Conservation (phyloP, 1,140 invertebrate species). For the Drosophila mayri region DNA sequence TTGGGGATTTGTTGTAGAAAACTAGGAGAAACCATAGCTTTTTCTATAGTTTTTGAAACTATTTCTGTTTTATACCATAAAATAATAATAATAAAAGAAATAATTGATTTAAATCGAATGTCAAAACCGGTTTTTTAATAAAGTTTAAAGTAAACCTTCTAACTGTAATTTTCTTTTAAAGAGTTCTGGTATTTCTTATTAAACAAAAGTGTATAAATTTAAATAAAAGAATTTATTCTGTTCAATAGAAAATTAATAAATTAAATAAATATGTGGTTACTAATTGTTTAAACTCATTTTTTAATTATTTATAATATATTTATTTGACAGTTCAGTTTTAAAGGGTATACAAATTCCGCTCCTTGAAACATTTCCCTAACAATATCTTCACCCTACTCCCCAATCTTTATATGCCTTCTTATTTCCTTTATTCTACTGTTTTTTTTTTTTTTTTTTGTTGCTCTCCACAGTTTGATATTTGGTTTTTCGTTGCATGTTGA, state of each 20-base stretch:
- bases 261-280: not conserved
- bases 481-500: conserved; percentile 69
- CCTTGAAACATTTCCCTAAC: not conserved
- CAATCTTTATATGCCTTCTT: conserved; percentile 5
- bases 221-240: not conserved
- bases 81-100: not conserved
- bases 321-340: no score
- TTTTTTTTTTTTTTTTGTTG: conserved; percentile 14
- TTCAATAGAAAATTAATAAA: not conserved
- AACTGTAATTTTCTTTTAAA: not conserved
- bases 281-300: not conserved
- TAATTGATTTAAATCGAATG: not conserved
- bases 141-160: not conserved
- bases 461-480: conserved; percentile 27
- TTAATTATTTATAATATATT: not conserved
- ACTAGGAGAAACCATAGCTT: not conserved
- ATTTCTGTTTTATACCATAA: not conserved
- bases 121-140: not conserved
- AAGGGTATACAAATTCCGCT: conserved; percentile 6
- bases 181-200: not conserved
- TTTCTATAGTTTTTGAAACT: not conserved
- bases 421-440: not conserved
- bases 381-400: conserved; percentile 6
- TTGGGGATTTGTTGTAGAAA: conserved; percentile 11
- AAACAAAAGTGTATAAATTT: no score